Evolutionary conservation across 2,888 invertebrate species (phyloP), one percentile per base, ranked within the genome.

Genomic region (Acleris laterana): DNA sequence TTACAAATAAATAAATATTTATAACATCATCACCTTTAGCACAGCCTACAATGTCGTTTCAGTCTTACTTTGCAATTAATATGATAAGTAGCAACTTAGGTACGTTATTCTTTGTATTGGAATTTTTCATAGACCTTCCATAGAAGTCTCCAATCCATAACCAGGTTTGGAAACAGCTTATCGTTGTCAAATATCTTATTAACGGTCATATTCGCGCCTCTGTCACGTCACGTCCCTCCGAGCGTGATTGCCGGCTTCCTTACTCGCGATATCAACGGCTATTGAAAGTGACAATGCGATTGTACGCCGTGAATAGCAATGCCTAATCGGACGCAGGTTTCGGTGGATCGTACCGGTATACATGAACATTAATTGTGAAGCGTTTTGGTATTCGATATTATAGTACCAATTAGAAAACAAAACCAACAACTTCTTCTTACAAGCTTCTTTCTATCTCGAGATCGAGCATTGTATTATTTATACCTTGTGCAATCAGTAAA

Each of bases 271-370:
- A 55, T 42, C 65, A 61, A 17, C 67, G 69, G 68, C 77, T 77
- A 82, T 84, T 82, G 84, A 85, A 84, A 83, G 81, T 83, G 83
- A 85, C 85, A 84, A 84, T 84, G 70, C 81, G 59, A 66, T 55
- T 69, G 60, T 76, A 72, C 71, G 81, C 70, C 70, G 67, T 73
- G 84, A 84, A 84, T 84, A 79, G 76, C 74, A 84, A 82, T 69
- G 67, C 69, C 44, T 68, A 67, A 65, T 55, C 66, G 46, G 57
- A 63, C 51, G 46, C 44, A 61, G 56, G 59, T 65, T 61, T 61
- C 46, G 56, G 65, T 51, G 25, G 44, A 48, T 52, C 44, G 44
- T 65, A 44, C 32, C 32, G 9, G 32, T 38, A 38, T 13, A 38
- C 11, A 32, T 32, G 2, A 32, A 38, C 38, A 13, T 38, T 13